Evolutionary conservation across 2,797 vertebrate genomes (phyloP).

Genomic region (Xiphorhynchus erythropygius): DNA sequence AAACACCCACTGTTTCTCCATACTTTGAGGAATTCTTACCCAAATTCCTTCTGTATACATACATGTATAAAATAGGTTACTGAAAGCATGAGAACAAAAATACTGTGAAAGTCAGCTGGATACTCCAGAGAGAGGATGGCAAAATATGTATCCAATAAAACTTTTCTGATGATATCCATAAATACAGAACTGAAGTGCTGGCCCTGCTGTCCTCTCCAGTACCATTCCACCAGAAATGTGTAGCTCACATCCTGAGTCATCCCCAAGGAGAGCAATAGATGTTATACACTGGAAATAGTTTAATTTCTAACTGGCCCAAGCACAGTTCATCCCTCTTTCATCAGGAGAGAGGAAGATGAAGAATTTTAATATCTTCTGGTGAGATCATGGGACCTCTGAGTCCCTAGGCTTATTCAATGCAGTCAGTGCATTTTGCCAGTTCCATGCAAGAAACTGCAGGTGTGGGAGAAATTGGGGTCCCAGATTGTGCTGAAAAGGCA

Average conservation of each 20-base stretch:
- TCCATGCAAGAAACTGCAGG: neutral
- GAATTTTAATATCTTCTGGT: conserved; percentile 39
- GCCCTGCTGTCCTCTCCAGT: conserved; percentile 9
- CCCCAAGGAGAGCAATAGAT: conserved; percentile 54
- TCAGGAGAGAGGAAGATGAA: conserved; percentile 46
- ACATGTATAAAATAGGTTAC: neutral
- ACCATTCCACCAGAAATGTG: neutral
- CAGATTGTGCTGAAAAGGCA: neutral
- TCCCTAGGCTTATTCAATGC: neutral
- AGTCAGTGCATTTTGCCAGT: neutral
- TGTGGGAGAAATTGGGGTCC: neutral
- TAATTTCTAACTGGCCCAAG: conserved; percentile 39
- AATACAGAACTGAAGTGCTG: conserved; percentile 38
- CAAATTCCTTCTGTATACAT: neutral
- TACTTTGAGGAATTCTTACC: neutral
- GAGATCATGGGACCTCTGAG: neutral
- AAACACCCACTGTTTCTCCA: neutral
- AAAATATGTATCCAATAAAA: conserved; percentile 62
- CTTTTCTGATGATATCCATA: conserved; percentile 30
- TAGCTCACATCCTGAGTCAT: conserved; percentile 22
- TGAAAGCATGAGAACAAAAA: neutral
- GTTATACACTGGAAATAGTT: conserved; percentile 55
- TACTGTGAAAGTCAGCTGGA: neutral
- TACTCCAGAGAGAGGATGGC: conserved; percentile 17
- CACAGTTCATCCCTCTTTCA: neutral